Evolutionary conservation across 1,140 invertebrate genomes (phyloP), one percentile per base, ranked within the genome.

Genomic region (Intoshia linei): DNA sequence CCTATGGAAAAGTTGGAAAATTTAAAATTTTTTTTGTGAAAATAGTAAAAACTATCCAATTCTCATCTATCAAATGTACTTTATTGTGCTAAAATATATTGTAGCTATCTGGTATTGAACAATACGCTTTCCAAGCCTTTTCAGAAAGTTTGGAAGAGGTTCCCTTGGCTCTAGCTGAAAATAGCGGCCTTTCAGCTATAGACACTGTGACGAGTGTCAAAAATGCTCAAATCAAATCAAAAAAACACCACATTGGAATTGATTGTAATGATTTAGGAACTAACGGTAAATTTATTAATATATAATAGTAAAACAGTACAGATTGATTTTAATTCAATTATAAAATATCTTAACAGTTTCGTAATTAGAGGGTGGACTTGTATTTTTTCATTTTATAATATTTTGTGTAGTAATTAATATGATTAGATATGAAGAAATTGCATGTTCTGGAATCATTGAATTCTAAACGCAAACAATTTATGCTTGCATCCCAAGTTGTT

Each of bases 401-500:
- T 25, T 7, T 7, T 25, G 7, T 25, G 24, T 25, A n/a, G 24
- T 25, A 25, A 33, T 33, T 7, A 33, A 7, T 36, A 14, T 36
- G 23, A 14, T 29, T 23, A 73, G 79, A 95, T 59, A 98, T 98
- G 90, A 77, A 76, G 54, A 65, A 64, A 23, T 73, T 90, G 57
- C 73, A 84, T 52, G 83, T 98, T 5, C 74, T 98, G 36, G 90
- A 98, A 62, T 87, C 87, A 0, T 61, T 98, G 15, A 73, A 75
- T 49, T 79, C 78, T 25, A 98, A 98, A 66, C 78, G 77, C 44
- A 83, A 93, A 50, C 90, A 98, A 61, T 76, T 98, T 17, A 62
- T 83, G 18, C 61, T 98, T 36, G 84, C 90, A 2, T 90, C 87
- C 0, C 63, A 65, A 44, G 64, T 98, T 19, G 83, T 93, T 5